Evolutionary conservation across 1,140 invertebrate species (phyloP).

Genomic region (Calephelis nemesis): DNA sequence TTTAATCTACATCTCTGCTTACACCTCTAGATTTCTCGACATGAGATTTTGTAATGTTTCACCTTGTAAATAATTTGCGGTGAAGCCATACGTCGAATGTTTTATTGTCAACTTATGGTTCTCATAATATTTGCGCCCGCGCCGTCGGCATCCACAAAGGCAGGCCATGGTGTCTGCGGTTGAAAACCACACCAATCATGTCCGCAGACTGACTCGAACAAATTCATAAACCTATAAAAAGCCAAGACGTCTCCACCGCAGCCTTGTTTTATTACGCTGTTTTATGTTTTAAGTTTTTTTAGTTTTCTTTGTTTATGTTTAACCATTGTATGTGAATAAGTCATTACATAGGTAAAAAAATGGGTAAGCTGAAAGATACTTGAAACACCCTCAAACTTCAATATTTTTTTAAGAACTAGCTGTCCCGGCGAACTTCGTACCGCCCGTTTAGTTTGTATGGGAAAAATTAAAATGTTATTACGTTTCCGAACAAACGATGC

Average conservation of each 20-base stretch:
- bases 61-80: slow-evolving; percentile 29
- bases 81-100: slow-evolving; percentile 27
- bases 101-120: slow-evolving; percentile 40
- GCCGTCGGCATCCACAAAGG: slow-evolving; percentile 39
- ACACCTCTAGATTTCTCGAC: too few species aligned
- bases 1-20: too few species aligned
- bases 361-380: too few species aligned
- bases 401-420: too few species aligned
- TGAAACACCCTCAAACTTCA: too few species aligned
- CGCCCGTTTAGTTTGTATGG: too few species aligned
- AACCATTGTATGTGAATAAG: too few species aligned
- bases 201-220: slow-evolving; percentile 24
- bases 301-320: not conserved
- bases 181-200: slow-evolving; percentile 34
- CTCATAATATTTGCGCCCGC: slow-evolving; percentile 43
- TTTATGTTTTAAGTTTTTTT: not conserved
- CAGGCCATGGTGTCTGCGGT: slow-evolving; percentile 33
- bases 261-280: slow-evolving; percentile 20
- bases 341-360: too few species aligned
- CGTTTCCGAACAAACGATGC: too few species aligned
- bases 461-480: too few species aligned
- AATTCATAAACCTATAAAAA: slow-evolving; percentile 36
- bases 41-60: not conserved
- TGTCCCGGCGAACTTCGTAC: too few species aligned
- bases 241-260: slow-evolving; percentile 28